Base-by-base conservation (phyloP, 2,113 vertebrate genomes). In the Epinephelus cyanopodus region DNA sequence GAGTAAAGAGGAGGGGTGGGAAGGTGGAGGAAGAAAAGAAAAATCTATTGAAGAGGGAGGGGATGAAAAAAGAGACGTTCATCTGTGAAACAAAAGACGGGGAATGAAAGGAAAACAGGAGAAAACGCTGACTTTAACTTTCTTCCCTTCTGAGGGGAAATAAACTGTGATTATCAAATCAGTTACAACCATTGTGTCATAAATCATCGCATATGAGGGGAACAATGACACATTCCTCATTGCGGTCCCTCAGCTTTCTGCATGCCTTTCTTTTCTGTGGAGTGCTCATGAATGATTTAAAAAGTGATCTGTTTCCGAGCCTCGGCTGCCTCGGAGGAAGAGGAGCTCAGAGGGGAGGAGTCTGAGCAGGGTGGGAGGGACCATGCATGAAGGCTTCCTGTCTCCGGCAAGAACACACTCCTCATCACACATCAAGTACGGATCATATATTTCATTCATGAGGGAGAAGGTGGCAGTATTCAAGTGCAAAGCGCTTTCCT, bases 151-250 rank as follows among this genome's bases (percentile, higher is more conserved):
- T 70, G 80, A 87, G 81, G 79, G 81, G 87, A 89, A 90, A 94
- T 93, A 92, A 93, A 94, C 87, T 87, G 84, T 88, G 93, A 95
- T 95, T 93, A 95, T 95, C 92, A 95, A 94, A 95, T 94, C 94
- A 91, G 90, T 93, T 88, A 89, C 89, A 90, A 86, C 81, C 85
- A 71, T 81, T 62, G 83, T 87, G 90, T 90, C 93, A 94, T 95
- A 94, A 95, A 95, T 95, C 94, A 92, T 80, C 33, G 77, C 83
- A 67, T 91, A 92, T 85, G 86, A 93, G 91, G 71, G 72, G 81
- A 83, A 77, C 89, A 83, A 90, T 91, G 90, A 88, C 91, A 91
- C 90, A 79, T 93, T 87, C 79, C 85, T 92, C 89, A 83, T 89
- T 82, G 83, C 73, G 27, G 75, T 79, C 78, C 79, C 85, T 67